Evolutionary conservation across 2,888 invertebrate species (phyloP).

Genomic region (Mythimna vitellina): DNA sequence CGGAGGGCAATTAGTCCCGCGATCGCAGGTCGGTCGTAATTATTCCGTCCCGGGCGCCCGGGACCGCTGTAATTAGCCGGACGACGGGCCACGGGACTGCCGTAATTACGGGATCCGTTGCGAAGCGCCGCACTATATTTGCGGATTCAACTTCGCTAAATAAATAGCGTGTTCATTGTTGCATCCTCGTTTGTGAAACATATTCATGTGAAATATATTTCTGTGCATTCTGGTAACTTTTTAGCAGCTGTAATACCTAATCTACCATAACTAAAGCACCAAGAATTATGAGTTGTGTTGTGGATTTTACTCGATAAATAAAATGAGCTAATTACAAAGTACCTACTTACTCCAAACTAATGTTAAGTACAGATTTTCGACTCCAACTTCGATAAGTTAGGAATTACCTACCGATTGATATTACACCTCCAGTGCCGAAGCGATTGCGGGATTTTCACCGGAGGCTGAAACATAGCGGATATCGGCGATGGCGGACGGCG

Average conservation of each 20-base stretch:
- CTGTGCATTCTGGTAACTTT: neutral
- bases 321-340: neutral
- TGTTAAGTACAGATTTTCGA: too few species aligned
- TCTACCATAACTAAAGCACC: neutral
- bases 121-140: slow-evolving; percentile 58
- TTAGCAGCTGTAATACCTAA: neutral
- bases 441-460: too few species aligned
- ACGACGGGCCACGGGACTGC: slow-evolving; percentile 61
- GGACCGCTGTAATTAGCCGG: slow-evolving; percentile 69
- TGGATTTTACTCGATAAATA: neutral
- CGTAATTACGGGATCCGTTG: slow-evolving; percentile 69
- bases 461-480: too few species aligned
- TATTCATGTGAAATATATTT: slow-evolving; percentile 35
- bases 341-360: neutral
- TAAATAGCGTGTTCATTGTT: slow-evolving; percentile 55
- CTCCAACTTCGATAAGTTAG: too few species aligned
- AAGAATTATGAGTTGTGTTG: neutral
- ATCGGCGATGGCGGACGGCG: too few species aligned
- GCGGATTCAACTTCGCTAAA: slow-evolving; percentile 57
- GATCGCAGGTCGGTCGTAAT: slow-evolving; percentile 67
- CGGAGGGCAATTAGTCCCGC: slow-evolving; percentile 68
- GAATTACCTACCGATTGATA: too few species aligned
- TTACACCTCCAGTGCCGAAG: too few species aligned
- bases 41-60: slow-evolving; percentile 63
- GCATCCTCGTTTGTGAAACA: slow-evolving; percentile 33